Base-by-base conservation (phyloP, 2,113 vertebrate species). In the Hucho hucho region DNA sequence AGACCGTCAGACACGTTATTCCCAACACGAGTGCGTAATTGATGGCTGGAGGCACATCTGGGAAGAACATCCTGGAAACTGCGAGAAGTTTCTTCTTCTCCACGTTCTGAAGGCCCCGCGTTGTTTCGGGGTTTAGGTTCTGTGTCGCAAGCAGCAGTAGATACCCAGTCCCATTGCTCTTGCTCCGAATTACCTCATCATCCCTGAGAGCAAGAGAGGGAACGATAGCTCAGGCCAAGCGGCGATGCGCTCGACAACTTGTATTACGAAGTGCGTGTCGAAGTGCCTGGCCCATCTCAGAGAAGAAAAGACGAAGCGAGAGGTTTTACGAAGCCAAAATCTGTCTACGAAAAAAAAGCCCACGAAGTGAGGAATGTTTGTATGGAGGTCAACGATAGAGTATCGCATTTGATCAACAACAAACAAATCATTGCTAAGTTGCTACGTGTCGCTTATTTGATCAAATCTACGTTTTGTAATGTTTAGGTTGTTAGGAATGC, bases 1-100 rank as follows among this genome's bases (percentile, higher is more conserved):
- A 88, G 87, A 87, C 88, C 83, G 86, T 72, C 86, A 95, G 78
- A 73, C 90, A 93, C 87, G 93, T 53, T 84, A 97, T 87, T 92
- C 93, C 93, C 78, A 93, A 43, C 79, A 95, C 81, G 87, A 94
- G 90, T 80, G 91, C 88, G 87, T 64, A 85, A 89, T 75, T 88
- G 87, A 91, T 92, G 91, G 86, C 83, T 71, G 89, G 79, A 87
- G 87, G 89, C 84, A 87, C 90, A 88, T 93, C 91, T 87, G 90
- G 87, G 89, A 91, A 85, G 91, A 90, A 93, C 96, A 97, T 97
- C 92, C 94, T 97, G 90, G 86, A 91, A 88, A 84, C 90, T 87
- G 90, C 91, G 28, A 72, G 80, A 68, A 70, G 80, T 83, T 73
- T 6, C 58, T 61, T n/a, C 80, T 83, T 81, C 77, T 73, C 47